Base-by-base conservation (phyloP, 2,113 vertebrate genomes). In the Gadus chalcogrammus region DNA sequence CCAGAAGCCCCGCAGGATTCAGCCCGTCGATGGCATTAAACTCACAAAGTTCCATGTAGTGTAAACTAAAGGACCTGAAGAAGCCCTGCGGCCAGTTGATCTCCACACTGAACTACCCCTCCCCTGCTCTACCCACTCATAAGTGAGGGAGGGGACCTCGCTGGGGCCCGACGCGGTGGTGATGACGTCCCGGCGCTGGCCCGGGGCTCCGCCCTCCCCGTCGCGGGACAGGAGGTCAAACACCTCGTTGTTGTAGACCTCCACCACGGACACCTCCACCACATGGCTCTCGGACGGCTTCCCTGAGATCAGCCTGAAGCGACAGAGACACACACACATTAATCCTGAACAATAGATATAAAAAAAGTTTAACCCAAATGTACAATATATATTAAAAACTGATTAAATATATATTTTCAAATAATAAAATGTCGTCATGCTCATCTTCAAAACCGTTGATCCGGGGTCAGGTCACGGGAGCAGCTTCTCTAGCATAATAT, bases 201-300 rank as follows among this genome's bases (percentile, higher is more conserved):
- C 82, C 4, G 52, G 71, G 0, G 38, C 60, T 20, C 38, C 85
- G 4, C 91, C 83, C 52, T 63, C 80, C 24, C 82, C 78, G 13
- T 93, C 92, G 79, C 81, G 91, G 67, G 92, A 91, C 89, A 97
- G 85, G 75, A 96, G 93, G 88, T 96, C 95, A 68, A 93, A 90
- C 73, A 94, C 74, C 68, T 94, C 92, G 9, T 95, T 94, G 82
- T 95, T 95, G 78, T 95, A 93, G 38, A 95, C 93, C 84, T 96
- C 93, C 76, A 94, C 83, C 66, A 94, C 83, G 20, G 94, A 95
- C 71, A 95, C 88, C n/a, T 92, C 92, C 63, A 94, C 90, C 16
- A 84, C 84, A 61, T 89, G 87, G 73, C 78, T 91, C 70, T 81
- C 85, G 2, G 82, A 61, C 9, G 92, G 87, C 61, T 92, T 92